These are phyloP conservation scores for Erethizon dorsatum DNA, from an alignment of 2,797 vertebrate species.

Conservation along the genomic window DNA sequence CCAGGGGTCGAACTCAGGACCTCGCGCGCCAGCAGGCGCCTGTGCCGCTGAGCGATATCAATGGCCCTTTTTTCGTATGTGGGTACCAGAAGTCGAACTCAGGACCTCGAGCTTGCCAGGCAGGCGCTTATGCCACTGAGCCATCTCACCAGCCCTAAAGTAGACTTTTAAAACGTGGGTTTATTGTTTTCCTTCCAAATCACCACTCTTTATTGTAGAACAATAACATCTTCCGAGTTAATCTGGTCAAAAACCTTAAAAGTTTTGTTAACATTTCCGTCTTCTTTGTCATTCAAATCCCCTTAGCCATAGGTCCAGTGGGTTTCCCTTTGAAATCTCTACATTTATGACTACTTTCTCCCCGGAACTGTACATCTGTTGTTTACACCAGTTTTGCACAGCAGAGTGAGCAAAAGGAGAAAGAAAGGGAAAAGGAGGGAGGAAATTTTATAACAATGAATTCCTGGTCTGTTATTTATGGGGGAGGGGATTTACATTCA, in stretches of 20 bases:
- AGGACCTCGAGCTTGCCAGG: too few species aligned
- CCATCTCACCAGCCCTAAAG: too few species aligned
- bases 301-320: background rate
- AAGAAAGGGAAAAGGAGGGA: background rate
- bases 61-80: too few species aligned
- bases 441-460: background rate
- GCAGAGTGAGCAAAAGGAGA: background rate
- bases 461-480: background rate
- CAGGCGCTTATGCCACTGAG: too few species aligned
- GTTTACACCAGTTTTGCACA: background rate
- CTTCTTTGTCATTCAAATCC: constrained; percentile 13
- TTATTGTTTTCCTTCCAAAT: background rate
- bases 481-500: background rate
- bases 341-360: background rate
- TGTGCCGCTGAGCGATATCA: too few species aligned
- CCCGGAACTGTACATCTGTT: background rate
- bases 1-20: too few species aligned
- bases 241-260: background rate
- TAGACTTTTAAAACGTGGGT: background rate
- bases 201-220: background rate
- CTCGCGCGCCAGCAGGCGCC: too few species aligned
- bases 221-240: background rate
- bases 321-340: constrained; percentile 6
- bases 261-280: background rate
- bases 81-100: too few species aligned